These are phyloP conservation scores for Megaceryle torquata DNA, from an alignment of 2,113 vertebrate genomes.

Conservation along the genomic window DNA sequence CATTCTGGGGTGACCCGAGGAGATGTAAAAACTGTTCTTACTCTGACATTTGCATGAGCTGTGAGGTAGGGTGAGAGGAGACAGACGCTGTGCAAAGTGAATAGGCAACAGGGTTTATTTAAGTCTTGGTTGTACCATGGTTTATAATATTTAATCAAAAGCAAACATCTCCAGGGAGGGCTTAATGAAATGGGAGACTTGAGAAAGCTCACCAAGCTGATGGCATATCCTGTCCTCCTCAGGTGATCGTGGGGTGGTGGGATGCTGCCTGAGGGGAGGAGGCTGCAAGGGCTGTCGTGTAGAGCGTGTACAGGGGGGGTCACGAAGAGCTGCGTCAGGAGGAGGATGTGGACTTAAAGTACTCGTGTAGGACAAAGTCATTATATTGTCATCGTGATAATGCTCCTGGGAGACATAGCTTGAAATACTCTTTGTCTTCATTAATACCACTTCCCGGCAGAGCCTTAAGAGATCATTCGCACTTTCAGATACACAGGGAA, in stretches of 20 bases:
- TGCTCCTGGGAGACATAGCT: neutral
- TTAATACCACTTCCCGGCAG: constrained; percentile 24
- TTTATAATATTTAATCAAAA: constrained; percentile 48
- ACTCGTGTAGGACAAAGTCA: neutral
- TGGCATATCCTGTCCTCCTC: neutral
- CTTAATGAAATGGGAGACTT: neutral
- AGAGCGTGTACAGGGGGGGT: neutral
- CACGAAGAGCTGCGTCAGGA: neutral
- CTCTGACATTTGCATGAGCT: constrained; percentile 34
- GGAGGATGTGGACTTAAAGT: neutral
- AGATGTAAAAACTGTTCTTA: constrained; percentile 30
- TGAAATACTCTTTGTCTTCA: constrained; percentile 23
- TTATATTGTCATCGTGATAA: neutral
- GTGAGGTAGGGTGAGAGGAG: constrained; percentile 8
- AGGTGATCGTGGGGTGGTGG: neutral
- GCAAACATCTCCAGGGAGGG: constrained; percentile 27
- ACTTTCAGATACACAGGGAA: constrained; percentile 24
- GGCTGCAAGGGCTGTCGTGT: rapidly evolving
- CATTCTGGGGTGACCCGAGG: neutral
- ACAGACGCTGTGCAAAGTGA: neutral
- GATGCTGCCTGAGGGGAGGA: neutral
- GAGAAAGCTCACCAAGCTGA: neutral
- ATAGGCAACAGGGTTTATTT: constrained; percentile 42
- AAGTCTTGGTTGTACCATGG: neutral
- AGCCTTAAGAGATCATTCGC: constrained; percentile 28